Evolutionary conservation across 2,113 vertebrate genomes (phyloP), one percentile per base, ranked within the genome.

Genomic region (Octodon degus): DNA sequence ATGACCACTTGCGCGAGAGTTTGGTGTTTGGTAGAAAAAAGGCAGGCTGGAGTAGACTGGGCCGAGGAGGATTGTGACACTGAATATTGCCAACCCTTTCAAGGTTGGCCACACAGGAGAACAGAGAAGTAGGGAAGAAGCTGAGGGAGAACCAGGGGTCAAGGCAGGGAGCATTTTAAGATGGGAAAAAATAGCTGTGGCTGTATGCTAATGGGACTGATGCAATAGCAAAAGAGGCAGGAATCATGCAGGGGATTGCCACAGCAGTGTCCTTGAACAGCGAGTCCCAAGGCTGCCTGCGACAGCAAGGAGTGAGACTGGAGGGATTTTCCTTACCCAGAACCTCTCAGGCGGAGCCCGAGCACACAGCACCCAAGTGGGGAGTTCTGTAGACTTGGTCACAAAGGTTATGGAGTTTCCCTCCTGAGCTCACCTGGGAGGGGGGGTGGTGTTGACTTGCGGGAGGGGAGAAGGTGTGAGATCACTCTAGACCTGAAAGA

Each of bases 221-320:
- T 10, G n/a, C 37, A 74, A n/a, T 13, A 67, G 80, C 25, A 65
- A 43, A 63, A 47, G 74, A 72, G 74, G 93, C 67, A 19, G 58
- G 14, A 65, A 60, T 37, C 17, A 40, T 25, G 20, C 25, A 43
- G 79, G n/a, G 70, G 79, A 58, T 37, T 14, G 14, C 30, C 32
- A 13, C 19, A 65, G 30, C 14, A 10, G 30, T 20, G n/a, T 55
- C 97, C 85, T 97, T 94, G 95, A 96, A 80, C 24, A 63, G 30
- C 53, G 30, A 85, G 87, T 68, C 40, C 68, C 84, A 91, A 93
- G 90, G 80, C 76, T 93, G 67, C 76, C 37, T 22, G 2, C 12
- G 5, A 16, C 50, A n/a, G 24, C 34, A 24, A 40, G 74, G 22
- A 63, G 81, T 50, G 50, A 27, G 93, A 32, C 50, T 1, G n/a